phyloP scores from a whole-genome alignment of 1,140 invertebrate species.

The Lutraria rhynchaena region DNA sequence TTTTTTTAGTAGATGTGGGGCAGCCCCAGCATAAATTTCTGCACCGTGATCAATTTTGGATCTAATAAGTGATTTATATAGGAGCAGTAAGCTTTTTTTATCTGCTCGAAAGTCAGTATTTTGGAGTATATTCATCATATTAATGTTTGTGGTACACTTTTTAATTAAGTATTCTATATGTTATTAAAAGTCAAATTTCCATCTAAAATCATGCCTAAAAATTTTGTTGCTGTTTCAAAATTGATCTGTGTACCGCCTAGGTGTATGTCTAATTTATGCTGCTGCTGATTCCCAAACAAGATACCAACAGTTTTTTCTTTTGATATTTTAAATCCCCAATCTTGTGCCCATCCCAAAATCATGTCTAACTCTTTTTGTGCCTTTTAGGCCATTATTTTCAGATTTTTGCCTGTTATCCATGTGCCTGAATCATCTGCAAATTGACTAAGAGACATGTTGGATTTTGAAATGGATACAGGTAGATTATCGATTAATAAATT shows the following conservation, averaged over 20 bases:
- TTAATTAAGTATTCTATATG: constrained; percentile 22
- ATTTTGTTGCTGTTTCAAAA: background rate
- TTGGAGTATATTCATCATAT: constrained; percentile 19
- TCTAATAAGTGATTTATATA: too few relatives aligned
- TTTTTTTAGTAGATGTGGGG: background rate
- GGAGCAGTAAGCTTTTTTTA: too few relatives aligned
- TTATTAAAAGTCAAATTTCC: constrained; percentile 17
- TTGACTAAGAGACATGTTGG: constrained; percentile 10
- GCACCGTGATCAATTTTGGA: too few relatives aligned
- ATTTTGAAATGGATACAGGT: background rate
- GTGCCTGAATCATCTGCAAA: constrained; percentile 36
- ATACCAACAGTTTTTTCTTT: constrained; percentile 44
- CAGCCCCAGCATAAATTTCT: too few relatives aligned
- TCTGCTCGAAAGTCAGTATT: constrained; percentile 3
- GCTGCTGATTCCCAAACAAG: constrained; percentile 16
- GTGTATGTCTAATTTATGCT: background rate
- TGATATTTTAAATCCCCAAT: constrained; percentile 41
- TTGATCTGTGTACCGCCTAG: constrained; percentile 8
- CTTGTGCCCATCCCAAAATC: background rate
- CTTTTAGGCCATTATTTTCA: background rate
- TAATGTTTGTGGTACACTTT: constrained; percentile 4
- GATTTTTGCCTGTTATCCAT: constrained; percentile 15
- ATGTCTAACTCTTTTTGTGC: background rate
- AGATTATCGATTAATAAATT: constrained; percentile 12
- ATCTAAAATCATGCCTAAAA: constrained; percentile 8